Conservation (phyloP, 1,140 invertebrate species). For the Drosophila ercepeae region DNA sequence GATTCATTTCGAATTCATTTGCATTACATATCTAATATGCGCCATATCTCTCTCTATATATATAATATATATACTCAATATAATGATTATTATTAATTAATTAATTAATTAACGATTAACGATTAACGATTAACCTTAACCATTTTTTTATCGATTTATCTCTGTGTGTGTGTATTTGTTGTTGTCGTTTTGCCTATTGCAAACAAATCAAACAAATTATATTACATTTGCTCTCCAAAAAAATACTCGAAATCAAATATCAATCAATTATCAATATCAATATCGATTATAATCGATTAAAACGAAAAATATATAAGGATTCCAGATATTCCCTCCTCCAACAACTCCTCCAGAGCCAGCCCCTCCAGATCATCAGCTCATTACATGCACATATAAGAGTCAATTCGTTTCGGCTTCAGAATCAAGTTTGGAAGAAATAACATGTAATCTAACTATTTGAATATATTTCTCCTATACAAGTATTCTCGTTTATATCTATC, state of each 20-base stretch:
- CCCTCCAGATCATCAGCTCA: conserved; percentile 89
- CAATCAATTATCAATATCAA: conserved; percentile 19
- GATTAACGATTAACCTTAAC: conserved; percentile 76
- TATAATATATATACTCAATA: conserved; percentile 21
- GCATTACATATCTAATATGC: conserved; percentile 1
- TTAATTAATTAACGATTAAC: conserved; percentile 73
- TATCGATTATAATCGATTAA: conserved; percentile 24
- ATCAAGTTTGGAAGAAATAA: conserved; percentile 88
- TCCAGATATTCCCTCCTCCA: conserved; percentile 92
- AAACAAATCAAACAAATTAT: conserved; percentile 62
- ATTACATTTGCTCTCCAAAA: conserved; percentile 48
- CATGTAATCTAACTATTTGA: conserved; percentile 85
- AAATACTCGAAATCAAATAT: conserved; percentile 36
- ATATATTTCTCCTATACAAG: conserved; percentile 73
- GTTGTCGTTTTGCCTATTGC: conserved; percentile 78
- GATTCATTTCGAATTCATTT: not conserved
- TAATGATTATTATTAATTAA: conserved; percentile 67
- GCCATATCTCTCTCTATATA: conserved; percentile 22
- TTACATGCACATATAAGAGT: conserved; percentile 84
- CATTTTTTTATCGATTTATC: conserved; percentile 76
- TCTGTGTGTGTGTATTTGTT: conserved; percentile 80
- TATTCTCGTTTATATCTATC: conserved; percentile 62
- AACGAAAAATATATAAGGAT: conserved; percentile 85
- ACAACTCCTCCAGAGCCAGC: conserved; percentile 92
- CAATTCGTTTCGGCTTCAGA: conserved; percentile 86